These are phyloP conservation scores for Pseudorhombus dupliciocellatus DNA, from an alignment of 2,113 vertebrate species.

Conservation along the genomic window DNA sequence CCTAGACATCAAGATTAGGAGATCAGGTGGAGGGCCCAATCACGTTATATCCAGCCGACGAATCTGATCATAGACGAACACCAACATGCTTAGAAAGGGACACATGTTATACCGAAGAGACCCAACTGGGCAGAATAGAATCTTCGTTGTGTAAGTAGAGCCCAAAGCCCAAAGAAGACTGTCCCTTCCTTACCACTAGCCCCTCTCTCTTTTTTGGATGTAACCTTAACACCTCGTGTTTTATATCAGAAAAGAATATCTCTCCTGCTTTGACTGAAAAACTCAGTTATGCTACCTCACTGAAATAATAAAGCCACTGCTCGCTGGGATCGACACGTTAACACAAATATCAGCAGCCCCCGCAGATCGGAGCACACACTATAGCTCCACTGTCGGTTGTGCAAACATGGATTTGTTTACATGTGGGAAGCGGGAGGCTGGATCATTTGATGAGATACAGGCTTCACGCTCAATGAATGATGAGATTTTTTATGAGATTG, in stretches of 20 bases:
- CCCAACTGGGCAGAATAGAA: too few relatives aligned
- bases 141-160: too few relatives aligned
- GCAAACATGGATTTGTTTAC: slow-evolving; percentile 38
- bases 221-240: not conserved
- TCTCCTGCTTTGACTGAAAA: slow-evolving; percentile 10
- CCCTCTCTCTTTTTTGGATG: not conserved
- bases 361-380: not conserved
- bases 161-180: too few relatives aligned
- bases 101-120: too few relatives aligned
- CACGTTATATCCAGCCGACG: too few relatives aligned
- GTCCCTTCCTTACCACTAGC: not conserved
- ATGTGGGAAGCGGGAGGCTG: slow-evolving; percentile 11
- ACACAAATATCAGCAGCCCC: slow-evolving; percentile 16
- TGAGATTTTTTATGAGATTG: slow-evolving; percentile 48
- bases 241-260: not conserved
- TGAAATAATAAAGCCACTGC: not conserved
- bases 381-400: not conserved
- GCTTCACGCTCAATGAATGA: slow-evolving; percentile 38
- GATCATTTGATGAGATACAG: slow-evolving; percentile 30
- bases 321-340: slow-evolving; percentile 3
- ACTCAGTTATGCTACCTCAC: not conserved
- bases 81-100: too few relatives aligned
- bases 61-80: too few relatives aligned
- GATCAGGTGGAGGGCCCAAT: too few relatives aligned
- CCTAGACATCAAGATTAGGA: too few relatives aligned